Conservation (phyloP, 2,888 invertebrate species). For the Cerceris rybyensis region DNA sequence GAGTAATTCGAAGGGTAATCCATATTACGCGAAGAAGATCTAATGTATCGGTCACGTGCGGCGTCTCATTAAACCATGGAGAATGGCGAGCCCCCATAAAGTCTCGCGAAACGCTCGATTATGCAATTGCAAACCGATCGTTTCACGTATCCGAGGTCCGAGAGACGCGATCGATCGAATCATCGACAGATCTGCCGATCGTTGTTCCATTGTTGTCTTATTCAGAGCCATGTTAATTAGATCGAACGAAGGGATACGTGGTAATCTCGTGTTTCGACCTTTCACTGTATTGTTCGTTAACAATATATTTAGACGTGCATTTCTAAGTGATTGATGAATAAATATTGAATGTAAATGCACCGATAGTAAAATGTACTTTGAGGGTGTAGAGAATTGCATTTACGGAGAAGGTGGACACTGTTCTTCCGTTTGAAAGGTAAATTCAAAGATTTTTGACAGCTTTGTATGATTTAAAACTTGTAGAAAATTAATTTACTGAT, state of each 20-base stretch:
- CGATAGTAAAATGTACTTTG: neutral
- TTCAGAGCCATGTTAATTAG: constrained; percentile 12
- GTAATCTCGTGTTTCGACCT: neutral
- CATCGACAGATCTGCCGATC: constrained; percentile 11
- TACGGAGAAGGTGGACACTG: no score
- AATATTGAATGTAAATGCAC: neutral
- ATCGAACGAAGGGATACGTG: neutral
- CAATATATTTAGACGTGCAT: neutral
- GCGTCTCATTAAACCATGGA: constrained; percentile 47
- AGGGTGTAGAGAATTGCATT: no score
- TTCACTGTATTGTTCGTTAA: neutral
- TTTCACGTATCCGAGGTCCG: neutral
- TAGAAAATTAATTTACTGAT: no score
- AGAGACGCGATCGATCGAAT: constrained; percentile 9
- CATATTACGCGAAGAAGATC: constrained; percentile 62
- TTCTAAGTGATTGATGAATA: neutral
- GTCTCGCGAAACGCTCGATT: constrained; percentile 31
- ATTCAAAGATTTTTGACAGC: no score
- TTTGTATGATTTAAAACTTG: no score
- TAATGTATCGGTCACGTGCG: constrained; percentile 63
- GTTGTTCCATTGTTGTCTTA: constrained; percentile 18
- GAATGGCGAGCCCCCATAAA: constrained; percentile 32
- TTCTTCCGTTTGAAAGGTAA: no score
- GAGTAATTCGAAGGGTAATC: constrained; percentile 63
- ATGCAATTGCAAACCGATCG: constrained; percentile 34